A percentile compares a stretch with the other conserved stretches of the same genome.
Conservation (phyloP, 2,113 vertebrate species). For the Erinaceus europaeus region DNA sequence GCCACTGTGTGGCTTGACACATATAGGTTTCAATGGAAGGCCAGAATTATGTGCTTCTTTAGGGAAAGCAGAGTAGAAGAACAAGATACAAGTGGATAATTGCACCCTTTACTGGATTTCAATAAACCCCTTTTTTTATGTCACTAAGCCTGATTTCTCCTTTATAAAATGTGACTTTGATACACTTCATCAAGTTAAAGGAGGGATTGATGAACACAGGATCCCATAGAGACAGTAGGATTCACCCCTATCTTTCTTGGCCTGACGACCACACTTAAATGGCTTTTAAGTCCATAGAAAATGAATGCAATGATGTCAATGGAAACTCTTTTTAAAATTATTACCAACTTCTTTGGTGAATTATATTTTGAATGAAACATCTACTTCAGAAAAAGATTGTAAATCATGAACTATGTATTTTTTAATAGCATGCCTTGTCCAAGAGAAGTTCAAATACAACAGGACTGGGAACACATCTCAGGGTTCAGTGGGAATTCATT, state of each 20-base stretch:
- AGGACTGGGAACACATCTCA: slow-evolving; percentile 49
- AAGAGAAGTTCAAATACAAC: slow-evolving; percentile 61
- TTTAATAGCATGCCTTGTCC: slow-evolving; percentile 54
- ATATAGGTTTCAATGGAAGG: too few species aligned
- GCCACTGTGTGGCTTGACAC: too few species aligned
- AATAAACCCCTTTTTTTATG: not conserved
- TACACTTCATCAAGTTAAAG: not conserved
- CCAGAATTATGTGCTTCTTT: not conserved
- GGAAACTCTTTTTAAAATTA: slow-evolving; percentile 15
- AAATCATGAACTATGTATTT: slow-evolving; percentile 15
- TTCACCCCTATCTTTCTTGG: not conserved
- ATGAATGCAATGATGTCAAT: slow-evolving; percentile 1
- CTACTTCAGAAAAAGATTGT: slow-evolving; percentile 63
- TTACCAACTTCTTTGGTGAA: not conserved
- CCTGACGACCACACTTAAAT: not conserved
- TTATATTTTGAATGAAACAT: slow-evolving; percentile 29
- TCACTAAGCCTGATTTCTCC: not conserved
- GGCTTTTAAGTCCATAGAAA: not conserved
- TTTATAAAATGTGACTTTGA: not conserved
- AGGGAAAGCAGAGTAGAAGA: not conserved
- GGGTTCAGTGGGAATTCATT: slow-evolving; percentile 57
- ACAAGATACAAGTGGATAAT: not conserved
- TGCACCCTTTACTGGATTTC: not conserved
- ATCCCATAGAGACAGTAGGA: not conserved
- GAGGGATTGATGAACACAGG: not conserved